Evolutionary conservation across 2,888 invertebrate species (phyloP), one percentile per base, ranked within the genome.

Genomic region (Dryobota labecula): DNA sequence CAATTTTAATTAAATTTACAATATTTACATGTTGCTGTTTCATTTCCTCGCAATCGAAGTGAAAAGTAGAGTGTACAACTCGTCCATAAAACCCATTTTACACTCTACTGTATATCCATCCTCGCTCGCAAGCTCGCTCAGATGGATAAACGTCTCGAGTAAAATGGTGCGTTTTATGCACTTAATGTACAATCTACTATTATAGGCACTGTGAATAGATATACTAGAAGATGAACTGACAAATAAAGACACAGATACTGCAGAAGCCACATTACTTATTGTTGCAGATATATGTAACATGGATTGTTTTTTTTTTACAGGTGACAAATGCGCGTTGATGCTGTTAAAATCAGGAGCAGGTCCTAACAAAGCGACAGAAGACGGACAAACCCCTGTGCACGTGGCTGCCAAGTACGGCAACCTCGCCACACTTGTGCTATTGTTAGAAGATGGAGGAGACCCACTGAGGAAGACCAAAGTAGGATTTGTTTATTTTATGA

Each of bases 361-460:
- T 74, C 99, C 99, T 1, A 99, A 99, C 94, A 97, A 99, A 77
- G 97, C 98, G 5, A 99, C 99, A 73, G 98, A 99, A 92, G 99
- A 99, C 92, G 99, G 99, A 2, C 98, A 99, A 95, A 99, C 99
- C 1, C 99, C 99, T 0, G 98, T 99, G 7, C 99, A 99, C 91
- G 99, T 99, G 27, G 99, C 99, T 0, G 98, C 99, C 0, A 97
- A 98, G 84, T 97, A 98, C 88, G 99, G 99, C 0, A 99, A 99
- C 92, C 95, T 99, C 65, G 97, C 97, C 67, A 98, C 99, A 11
- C 96, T 99, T 64, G 95, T 98, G 84, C 97, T 99, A 9, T 96
- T 99, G 18, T 96, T 99, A 41, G 98, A 99, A 90, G 99, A 99
- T 90, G 98, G 98, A 2, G 99, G 99, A 0, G 99, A 99, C 94